These are phyloP conservation scores for Rotaria socialis DNA, from an alignment of 2,888 invertebrate genomes.

Conservation along the genomic window DNA sequence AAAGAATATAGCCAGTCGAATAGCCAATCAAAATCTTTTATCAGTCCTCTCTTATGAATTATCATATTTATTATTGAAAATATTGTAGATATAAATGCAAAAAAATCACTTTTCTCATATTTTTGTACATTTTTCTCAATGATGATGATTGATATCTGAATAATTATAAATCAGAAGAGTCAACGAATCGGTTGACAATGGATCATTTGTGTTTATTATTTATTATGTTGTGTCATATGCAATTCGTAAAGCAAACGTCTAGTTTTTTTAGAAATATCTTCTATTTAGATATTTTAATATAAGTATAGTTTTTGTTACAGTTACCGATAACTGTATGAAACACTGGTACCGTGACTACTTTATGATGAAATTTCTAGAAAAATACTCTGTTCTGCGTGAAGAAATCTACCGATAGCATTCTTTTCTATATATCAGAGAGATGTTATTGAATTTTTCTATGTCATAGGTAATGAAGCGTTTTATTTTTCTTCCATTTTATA, in stretches of 20 bases:
- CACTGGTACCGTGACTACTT: too few relatives aligned
- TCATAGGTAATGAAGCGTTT: too few relatives aligned
- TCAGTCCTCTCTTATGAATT: not conserved
- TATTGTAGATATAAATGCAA: not conserved
- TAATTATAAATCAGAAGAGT: not conserved
- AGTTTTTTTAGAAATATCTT: not conserved
- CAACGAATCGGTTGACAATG: not conserved
- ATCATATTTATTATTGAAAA: not conserved
- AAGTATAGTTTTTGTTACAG: not conserved
- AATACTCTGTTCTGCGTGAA: too few relatives aligned
- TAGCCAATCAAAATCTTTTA: not conserved
- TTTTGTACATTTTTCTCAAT: not conserved
- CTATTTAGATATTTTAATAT: not conserved
- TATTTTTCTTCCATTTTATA: too few relatives aligned
- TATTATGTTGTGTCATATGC: not conserved
- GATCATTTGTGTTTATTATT: not conserved
- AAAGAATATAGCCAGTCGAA: not conserved
- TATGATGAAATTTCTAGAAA: too few relatives aligned
- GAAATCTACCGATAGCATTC: too few relatives aligned
- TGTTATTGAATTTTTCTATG: too few relatives aligned
- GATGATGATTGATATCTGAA: not conserved
- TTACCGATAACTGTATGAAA: too few relatives aligned
- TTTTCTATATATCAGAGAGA: too few relatives aligned
- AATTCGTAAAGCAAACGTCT: not conserved
- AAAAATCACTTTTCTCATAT: not conserved